phyloP scores from a whole-genome alignment of 2,113 vertebrate genomes.

The Holacanthus passer region DNA sequence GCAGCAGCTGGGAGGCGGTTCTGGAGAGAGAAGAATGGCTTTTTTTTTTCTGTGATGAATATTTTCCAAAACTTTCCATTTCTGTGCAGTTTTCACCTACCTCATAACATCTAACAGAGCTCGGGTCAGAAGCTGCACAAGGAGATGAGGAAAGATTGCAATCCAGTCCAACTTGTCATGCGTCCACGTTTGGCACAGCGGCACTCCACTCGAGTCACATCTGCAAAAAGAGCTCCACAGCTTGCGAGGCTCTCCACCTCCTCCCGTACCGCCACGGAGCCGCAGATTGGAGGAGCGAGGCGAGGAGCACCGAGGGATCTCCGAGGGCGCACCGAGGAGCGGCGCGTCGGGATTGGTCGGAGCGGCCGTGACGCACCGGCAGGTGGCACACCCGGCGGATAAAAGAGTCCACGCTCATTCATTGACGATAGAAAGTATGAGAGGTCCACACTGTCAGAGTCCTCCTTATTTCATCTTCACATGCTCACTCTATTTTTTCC shows the following conservation, averaged over 20 bases:
- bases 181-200: conserved; percentile 58
- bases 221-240: conserved; percentile 22
- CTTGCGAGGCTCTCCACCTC: conserved; percentile 47
- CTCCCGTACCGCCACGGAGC: conserved; percentile 47
- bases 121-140: conserved; percentile 29
- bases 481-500: not conserved
- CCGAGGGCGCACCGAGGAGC: conserved; percentile 68
- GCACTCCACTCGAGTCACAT: conserved; percentile 56
- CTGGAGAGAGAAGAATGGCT: not conserved
- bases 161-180: conserved; percentile 69
- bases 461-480: not conserved
- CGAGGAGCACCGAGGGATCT: conserved; percentile 74
- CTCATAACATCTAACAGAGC: conserved; percentile 50
- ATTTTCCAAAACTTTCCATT: conserved; percentile 40
- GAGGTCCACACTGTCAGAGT: not conserved
- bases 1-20: not conserved
- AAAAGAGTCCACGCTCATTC: conserved; percentile 61
- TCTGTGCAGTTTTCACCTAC: conserved; percentile 52
- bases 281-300: conserved; percentile 52
- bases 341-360: conserved; percentile 75
- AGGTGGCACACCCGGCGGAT: conserved; percentile 81
- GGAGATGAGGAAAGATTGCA: conserved; percentile 42
- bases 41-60: not conserved
- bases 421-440: conserved; percentile 26
- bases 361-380: conserved; percentile 77